phyloP scores from a whole-genome alignment of 1,140 invertebrate species.

The Zaprionus inermis region DNA sequence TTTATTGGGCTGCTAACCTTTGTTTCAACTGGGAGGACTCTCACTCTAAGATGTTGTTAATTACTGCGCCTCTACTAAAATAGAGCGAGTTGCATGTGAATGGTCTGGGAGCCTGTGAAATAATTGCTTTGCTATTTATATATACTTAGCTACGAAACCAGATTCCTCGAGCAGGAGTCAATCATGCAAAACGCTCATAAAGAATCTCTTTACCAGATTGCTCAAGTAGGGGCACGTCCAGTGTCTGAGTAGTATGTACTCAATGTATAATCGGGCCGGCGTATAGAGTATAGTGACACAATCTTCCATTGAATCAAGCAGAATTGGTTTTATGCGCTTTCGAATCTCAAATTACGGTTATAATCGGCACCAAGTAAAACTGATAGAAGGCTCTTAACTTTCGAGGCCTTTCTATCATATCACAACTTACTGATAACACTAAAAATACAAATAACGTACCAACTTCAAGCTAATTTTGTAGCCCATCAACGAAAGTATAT shows the following conservation, averaged over 20 bases:
- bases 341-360: conserved; percentile 22
- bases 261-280: not conserved
- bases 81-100: not conserved
- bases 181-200: not conserved
- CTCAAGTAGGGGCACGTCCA: not conserved
- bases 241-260: not conserved
- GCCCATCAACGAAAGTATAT: not conserved
- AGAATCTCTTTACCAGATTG: not conserved
- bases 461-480: not conserved
- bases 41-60: not conserved
- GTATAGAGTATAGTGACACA: conserved; percentile 11
- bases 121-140: not conserved
- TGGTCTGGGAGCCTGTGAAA: not conserved
- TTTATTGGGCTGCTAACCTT: not conserved
- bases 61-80: not conserved
- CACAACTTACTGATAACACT: conserved; percentile 23
- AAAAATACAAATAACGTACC: not conserved
- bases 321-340: conserved; percentile 15
- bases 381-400: conserved; percentile 25
- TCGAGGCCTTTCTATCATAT: conserved; percentile 38
- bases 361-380: conserved; percentile 8
- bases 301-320: conserved; percentile 29
- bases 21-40: not conserved
- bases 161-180: not conserved
- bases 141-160: not conserved